Evolutionary conservation across 2,113 vertebrate species (phyloP).

Genomic region (Cynoglossus semilaevis): DNA sequence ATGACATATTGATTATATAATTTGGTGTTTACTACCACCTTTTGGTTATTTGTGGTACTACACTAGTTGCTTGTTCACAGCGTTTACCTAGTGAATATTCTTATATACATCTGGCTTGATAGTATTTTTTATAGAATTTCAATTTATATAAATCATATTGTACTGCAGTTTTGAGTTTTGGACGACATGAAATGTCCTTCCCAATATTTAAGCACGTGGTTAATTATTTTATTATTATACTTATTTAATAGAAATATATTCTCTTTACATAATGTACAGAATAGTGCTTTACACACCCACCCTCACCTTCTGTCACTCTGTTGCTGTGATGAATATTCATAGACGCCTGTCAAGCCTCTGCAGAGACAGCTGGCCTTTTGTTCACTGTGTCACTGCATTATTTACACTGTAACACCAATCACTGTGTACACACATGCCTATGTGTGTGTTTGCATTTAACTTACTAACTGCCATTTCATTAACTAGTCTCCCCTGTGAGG

Average conservation of each 20-base stretch:
- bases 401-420: constrained; percentile 44
- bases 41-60: constrained; percentile 22
- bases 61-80: background rate
- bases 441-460: background rate
- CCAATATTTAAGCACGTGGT: no score
- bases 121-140: no score
- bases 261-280: constrained; percentile 3
- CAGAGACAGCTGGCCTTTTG: constrained; percentile 68
- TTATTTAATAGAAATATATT: no score
- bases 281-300: constrained; percentile 21
- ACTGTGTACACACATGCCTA: constrained; percentile 2
- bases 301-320: constrained; percentile 46
- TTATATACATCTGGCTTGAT: no score
- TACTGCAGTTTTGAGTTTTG: no score
- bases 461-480: constrained; percentile 24
- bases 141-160: no score
- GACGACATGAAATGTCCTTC: no score
- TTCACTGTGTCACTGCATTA: constrained; percentile 41
- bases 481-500: background rate
- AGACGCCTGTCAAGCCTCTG: constrained; percentile 35
- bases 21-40: constrained; percentile 32
- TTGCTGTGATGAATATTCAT: constrained; percentile 61
- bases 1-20: background rate
- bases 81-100: no score
- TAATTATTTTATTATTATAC: no score